Evolutionary conservation across 1,140 invertebrate genomes (phyloP).

Genomic region (Mamestra configurata): DNA sequence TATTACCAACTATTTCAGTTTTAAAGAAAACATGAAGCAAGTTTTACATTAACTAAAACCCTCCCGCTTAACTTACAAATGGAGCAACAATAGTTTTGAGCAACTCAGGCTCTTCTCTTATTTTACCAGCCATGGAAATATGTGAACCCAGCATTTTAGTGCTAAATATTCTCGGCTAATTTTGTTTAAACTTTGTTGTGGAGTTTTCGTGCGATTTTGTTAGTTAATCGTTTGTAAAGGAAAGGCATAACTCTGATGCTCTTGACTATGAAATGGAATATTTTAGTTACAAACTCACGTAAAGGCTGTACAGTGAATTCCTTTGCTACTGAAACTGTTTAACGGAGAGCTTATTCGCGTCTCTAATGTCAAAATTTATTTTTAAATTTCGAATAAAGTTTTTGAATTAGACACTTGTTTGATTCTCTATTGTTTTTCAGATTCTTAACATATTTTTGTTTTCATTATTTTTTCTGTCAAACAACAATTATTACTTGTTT

Average conservation of each 20-base stretch:
- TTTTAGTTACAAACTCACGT: conserved; percentile 28
- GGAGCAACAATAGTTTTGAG: neutral
- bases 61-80: conserved; percentile 6
- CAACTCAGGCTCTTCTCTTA: conserved; percentile 1
- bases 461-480: no score
- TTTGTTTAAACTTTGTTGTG: conserved; percentile 35
- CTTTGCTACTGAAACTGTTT: neutral
- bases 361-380: neutral
- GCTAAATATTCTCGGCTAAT: conserved; percentile 19
- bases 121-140: conserved; percentile 14
- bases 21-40: neutral
- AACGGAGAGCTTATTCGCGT: neutral
- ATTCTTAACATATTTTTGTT: neutral
- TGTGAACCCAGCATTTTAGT: conserved; percentile 21
- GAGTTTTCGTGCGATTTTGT: conserved; percentile 23
- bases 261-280: conserved; percentile 40
- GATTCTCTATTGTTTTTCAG: no score
- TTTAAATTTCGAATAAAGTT: neutral
- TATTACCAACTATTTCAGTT: no score
- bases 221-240: conserved; percentile 35
- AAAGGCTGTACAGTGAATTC: conserved; percentile 33
- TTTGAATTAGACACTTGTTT: neutral
- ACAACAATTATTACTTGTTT: no score
- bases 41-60: neutral
- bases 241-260: conserved; percentile 42